These are phyloP conservation scores for Brachionus sp. DNA, from an alignment of 1,140 invertebrate genomes.

Conservation along the genomic window DNA sequence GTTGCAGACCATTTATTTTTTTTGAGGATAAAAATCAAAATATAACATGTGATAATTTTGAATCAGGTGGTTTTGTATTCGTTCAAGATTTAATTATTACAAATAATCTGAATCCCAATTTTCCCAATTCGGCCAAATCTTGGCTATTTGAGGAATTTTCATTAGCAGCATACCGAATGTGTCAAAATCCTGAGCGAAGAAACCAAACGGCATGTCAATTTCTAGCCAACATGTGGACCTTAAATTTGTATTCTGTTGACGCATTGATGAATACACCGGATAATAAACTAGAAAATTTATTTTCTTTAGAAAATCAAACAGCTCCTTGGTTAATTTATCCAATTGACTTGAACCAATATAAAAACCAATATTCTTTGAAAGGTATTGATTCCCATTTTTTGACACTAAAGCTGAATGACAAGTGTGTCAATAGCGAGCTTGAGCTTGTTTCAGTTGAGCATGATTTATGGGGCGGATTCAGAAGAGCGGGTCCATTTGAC, in stretches of 20 bases:
- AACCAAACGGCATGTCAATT: slow-evolving; percentile 66
- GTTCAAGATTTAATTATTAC: not conserved
- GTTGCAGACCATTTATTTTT: slow-evolving; percentile 28
- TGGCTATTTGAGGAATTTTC: slow-evolving; percentile 29
- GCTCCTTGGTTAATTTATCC: not conserved
- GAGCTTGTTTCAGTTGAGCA: not conserved
- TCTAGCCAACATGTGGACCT: slow-evolving; percentile 68
- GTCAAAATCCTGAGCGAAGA: not conserved
- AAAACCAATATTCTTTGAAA: not conserved
- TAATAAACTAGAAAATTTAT: not conserved
- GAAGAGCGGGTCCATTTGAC: not conserved
- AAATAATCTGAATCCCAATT: not conserved
- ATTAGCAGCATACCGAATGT: not conserved
- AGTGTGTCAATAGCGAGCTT: not conserved
- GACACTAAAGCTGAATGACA: not conserved
- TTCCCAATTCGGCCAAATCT: not conserved
- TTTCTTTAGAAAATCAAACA: not conserved
- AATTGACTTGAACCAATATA: not conserved
- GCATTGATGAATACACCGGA: not conserved
- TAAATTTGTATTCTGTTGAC: slow-evolving; percentile 61
- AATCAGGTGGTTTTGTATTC: slow-evolving; percentile 11
- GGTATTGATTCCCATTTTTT: not conserved
- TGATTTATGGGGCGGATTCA: not conserved
- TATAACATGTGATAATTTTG: not conserved
- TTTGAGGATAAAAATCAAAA: not conserved